phyloP scores from a whole-genome alignment of 2,113 vertebrate species.

The Charadrius vociferus region DNA sequence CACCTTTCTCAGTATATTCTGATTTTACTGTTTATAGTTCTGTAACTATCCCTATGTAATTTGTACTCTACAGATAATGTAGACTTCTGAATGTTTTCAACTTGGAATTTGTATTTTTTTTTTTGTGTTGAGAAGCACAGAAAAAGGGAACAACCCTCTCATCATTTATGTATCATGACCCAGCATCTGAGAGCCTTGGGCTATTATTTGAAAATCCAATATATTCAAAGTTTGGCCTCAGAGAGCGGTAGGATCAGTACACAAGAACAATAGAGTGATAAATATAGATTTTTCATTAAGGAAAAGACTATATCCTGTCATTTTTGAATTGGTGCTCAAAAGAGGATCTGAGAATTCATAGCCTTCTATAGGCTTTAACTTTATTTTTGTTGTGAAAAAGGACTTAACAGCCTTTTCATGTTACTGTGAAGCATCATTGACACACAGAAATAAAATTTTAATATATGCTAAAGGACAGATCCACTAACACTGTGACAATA shows the following conservation, averaged over 20 bases:
- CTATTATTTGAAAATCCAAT: conserved; percentile 72
- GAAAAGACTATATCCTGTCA: conserved; percentile 61
- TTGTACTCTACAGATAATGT: background rate
- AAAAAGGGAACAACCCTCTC: background rate
- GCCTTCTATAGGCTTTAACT: background rate
- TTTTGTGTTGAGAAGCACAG: background rate
- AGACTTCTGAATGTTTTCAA: background rate
- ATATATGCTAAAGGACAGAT: conserved; percentile 18
- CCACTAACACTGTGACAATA: background rate
- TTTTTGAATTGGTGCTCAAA: conserved; percentile 55
- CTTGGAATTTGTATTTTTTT: background rate
- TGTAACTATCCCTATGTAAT: background rate
- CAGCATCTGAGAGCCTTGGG: conserved; percentile 46
- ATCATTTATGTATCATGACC: conserved; percentile 49
- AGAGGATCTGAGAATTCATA: conserved; percentile 48
- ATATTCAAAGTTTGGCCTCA: conserved; percentile 69
- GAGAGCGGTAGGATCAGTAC: conserved; percentile 62
- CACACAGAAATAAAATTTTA: conserved; percentile 2
- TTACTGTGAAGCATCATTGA: background rate
- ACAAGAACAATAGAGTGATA: conserved; percentile 61
- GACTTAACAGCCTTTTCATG: background rate
- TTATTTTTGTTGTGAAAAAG: background rate
- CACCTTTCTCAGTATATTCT: background rate
- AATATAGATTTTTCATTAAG: conserved; percentile 74
- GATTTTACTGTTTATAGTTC: background rate